Percentiles rank a stretch among this genome's conserved stretches.
Conservation (phyloP, 1,140 invertebrate genomes). For the Habropoda laboriosa region DNA sequence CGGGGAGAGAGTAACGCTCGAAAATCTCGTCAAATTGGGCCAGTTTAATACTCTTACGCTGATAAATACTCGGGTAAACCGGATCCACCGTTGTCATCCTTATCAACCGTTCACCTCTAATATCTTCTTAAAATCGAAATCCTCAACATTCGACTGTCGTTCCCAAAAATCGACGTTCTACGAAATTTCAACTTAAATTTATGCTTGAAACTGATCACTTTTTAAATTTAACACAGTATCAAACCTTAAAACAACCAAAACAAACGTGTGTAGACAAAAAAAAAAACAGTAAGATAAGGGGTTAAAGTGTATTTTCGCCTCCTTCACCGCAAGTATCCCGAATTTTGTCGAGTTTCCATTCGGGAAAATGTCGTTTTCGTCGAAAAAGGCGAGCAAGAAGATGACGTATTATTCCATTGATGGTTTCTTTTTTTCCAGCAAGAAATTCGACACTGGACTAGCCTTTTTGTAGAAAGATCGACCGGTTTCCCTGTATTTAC, state of each 20-base stretch:
- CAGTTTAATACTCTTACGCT: conserved; percentile 23
- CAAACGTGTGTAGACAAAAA: too few relatives aligned
- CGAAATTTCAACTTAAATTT: too few relatives aligned
- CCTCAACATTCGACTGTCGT: not conserved
- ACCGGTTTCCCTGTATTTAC: conserved; percentile 64
- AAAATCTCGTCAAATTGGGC: conserved; percentile 31
- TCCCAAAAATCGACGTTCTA: not conserved
- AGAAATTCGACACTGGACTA: conserved; percentile 57
- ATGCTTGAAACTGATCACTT: too few relatives aligned
- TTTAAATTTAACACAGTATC: too few relatives aligned
- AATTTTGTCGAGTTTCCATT: too few relatives aligned
- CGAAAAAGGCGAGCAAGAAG: not conserved
- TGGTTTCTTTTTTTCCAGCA: not conserved
- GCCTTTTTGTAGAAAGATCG: conserved; percentile 19
- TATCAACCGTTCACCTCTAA: not conserved
- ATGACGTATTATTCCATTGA: not conserved
- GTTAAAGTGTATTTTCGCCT: not conserved
- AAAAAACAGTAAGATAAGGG: too few relatives aligned
- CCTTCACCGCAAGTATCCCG: too few relatives aligned
- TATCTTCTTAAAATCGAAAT: not conserved
- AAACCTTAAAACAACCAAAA: too few relatives aligned
- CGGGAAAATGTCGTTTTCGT: too few relatives aligned
- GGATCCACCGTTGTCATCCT: not conserved
- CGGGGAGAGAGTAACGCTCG: not conserved
- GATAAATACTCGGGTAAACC: conserved; percentile 22